Evolutionary conservation across 2,888 invertebrate genomes (phyloP).

Genomic region (Prosopocoilus inquinatus): DNA sequence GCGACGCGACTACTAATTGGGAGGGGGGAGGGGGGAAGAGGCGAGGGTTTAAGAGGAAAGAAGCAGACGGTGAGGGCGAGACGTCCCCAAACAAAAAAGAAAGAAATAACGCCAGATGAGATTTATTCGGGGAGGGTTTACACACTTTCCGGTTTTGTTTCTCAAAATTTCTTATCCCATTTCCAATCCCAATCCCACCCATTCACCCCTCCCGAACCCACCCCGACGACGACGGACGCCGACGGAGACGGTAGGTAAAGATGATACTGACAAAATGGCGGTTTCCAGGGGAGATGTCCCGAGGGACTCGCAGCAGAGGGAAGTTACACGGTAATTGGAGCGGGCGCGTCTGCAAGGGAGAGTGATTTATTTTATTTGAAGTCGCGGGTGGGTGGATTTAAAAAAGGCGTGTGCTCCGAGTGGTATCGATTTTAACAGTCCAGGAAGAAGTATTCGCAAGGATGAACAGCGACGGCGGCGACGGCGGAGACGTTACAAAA

Average conservation of each 20-base stretch:
- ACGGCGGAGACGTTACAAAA: neutral
- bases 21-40: too few relatives aligned
- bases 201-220: neutral
- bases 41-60: too few relatives aligned
- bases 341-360: constrained; percentile 36
- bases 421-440: constrained; percentile 37
- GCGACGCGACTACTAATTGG: too few relatives aligned
- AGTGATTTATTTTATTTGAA: constrained; percentile 43
- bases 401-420: constrained; percentile 39
- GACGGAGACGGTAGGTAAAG: too few relatives aligned
- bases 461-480: neutral
- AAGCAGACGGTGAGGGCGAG: too few relatives aligned
- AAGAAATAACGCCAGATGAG: too few relatives aligned
- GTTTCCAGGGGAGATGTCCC: constrained; percentile 19
- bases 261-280: constrained; percentile 27
- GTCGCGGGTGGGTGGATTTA: constrained; percentile 41
- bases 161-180: neutral
- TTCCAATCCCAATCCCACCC: neutral
- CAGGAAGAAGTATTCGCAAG: constrained; percentile 29
- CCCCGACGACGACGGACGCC: too few relatives aligned
- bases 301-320: constrained; percentile 22
- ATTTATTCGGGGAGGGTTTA: too few relatives aligned
- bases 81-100: too few relatives aligned
- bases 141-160: neutral
- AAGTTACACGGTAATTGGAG: constrained; percentile 27